Base-by-base conservation (phyloP, 2,888 invertebrate genomes). In the Galerucella pusilla region DNA sequence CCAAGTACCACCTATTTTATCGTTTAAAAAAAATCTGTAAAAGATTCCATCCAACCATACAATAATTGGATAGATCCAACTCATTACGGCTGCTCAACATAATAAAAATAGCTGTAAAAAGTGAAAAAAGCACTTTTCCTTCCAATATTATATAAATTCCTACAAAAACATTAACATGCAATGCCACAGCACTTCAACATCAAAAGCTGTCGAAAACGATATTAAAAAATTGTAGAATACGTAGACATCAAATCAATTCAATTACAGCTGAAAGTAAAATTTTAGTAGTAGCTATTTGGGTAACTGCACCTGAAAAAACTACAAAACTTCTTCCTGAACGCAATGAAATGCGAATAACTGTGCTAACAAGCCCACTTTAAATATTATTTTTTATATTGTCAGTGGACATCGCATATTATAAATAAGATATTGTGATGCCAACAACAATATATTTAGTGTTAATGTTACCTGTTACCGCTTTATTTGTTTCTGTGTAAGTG, bases 341-440 rank as follows among this genome's bases (percentile, higher is more conserved):
- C 85, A 85, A 85, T 85, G 85, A 82, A 77, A 76, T 74, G 77
- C 75, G 63, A 79, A 79, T 79, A 81, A 82, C 85, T 84, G 66
- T 72, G 84, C 83, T 83, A 86, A 86, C 84, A 85, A 85, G 85
- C 84, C 83, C 76, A 63, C 10, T 57, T 57, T 9, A 2, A 11
- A 57, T 20, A 20, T 20, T 20, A 20, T 69, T 57, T 12, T 20
- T 67, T 12, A 67, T 28, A 35, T 60, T 57, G 45, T 59, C 28
- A 12, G 14, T 42, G 20, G 65, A 71, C 35, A 28, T 45, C 71
- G n/a, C 71, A 5, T 10, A 65, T 65, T 7, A 20, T 25, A 59
- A 11, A 25, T 59, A 20, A 20, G 11, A 42, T n/a, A n/a, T 7
- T 59, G 42, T 57, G 42, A 35, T 57, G 52, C 35, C 68, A 57